These are phyloP conservation scores for Dinothrombium tinctorium DNA, from an alignment of 1,140 invertebrate species.

Conservation along the genomic window DNA sequence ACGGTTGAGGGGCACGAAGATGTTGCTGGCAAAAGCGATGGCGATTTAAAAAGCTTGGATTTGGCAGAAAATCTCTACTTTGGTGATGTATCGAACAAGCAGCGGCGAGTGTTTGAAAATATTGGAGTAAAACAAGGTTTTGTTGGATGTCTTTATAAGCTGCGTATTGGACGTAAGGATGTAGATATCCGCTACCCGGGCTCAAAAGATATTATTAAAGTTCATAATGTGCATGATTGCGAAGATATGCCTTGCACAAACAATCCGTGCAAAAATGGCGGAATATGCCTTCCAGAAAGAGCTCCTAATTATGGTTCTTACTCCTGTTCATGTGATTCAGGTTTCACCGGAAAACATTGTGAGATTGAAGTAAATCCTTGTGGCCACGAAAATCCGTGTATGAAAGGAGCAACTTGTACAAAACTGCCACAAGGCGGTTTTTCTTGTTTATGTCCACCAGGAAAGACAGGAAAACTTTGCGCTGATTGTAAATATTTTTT, in stretches of 20 bases:
- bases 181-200: slow-evolving; percentile 27
- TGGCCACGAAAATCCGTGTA: slow-evolving; percentile 37
- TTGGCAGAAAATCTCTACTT: slow-evolving; percentile 53
- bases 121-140: slow-evolving; percentile 54
- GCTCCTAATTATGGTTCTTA: slow-evolving; percentile 22
- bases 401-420: slow-evolving; percentile 43
- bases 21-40: slow-evolving; percentile 48
- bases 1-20: slow-evolving; percentile 54
- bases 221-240: slow-evolving; percentile 10
- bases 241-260: slow-evolving; percentile 17
- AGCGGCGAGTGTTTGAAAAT: slow-evolving; percentile 49
- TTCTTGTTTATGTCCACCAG: slow-evolving; percentile 43
- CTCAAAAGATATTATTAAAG: slow-evolving; percentile 19
- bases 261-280: slow-evolving; percentile 41
- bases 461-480: slow-evolving; percentile 39
- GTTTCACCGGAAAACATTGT: slow-evolving; percentile 28
- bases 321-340: slow-evolving; percentile 28
- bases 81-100: slow-evolving; percentile 42
- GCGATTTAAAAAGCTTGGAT: slow-evolving; percentile 54
- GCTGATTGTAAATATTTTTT: slow-evolving; percentile 31
- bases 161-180: slow-evolving; percentile 43
- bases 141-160: slow-evolving; percentile 45
- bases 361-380: slow-evolving; percentile 48
- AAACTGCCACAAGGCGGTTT: slow-evolving; percentile 40
- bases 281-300: slow-evolving; percentile 41